phyloP scores from a whole-genome alignment of 2,888 invertebrate species.

The Brenthis ino region DNA sequence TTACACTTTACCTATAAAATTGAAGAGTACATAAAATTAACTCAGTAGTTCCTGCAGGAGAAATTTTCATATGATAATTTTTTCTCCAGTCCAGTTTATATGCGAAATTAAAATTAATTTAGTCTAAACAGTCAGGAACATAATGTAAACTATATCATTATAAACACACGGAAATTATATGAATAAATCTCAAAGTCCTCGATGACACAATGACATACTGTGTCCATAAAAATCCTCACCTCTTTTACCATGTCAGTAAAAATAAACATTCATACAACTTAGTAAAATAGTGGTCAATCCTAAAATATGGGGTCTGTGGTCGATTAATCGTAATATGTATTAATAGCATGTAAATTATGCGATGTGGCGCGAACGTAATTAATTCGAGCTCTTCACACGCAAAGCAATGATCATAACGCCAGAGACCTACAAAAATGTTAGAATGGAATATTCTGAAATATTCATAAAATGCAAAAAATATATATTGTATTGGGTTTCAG shows the following conservation, averaged over 20 bases:
- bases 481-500: too few relatives aligned
- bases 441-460: slow-evolving; percentile 22
- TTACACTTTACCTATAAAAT: too few relatives aligned
- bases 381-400: slow-evolving; percentile 76
- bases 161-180: too few relatives aligned
- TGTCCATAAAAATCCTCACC: neutral
- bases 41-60: too few relatives aligned
- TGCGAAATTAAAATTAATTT: too few relatives aligned
- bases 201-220: neutral
- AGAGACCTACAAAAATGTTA: slow-evolving; percentile 47
- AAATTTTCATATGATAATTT: too few relatives aligned
- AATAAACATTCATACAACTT: slow-evolving; percentile 16
- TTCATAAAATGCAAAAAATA: neutral
- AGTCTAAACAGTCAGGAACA: too few relatives aligned
- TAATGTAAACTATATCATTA: too few relatives aligned
- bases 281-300: slow-evolving; percentile 24
- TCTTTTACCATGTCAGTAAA: slow-evolving; percentile 5
- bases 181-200: too few relatives aligned
- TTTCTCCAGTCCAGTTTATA: too few relatives aligned
- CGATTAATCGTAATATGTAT: slow-evolving; percentile 43
- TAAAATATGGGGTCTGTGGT: slow-evolving; percentile 25
- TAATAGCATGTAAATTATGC: slow-evolving; percentile 42
- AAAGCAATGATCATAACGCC: slow-evolving; percentile 59
- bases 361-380: slow-evolving; percentile 58
- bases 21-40: too few relatives aligned